Evolutionary conservation across 1,140 invertebrate genomes (phyloP).

Genomic region (Panonychus citri): DNA sequence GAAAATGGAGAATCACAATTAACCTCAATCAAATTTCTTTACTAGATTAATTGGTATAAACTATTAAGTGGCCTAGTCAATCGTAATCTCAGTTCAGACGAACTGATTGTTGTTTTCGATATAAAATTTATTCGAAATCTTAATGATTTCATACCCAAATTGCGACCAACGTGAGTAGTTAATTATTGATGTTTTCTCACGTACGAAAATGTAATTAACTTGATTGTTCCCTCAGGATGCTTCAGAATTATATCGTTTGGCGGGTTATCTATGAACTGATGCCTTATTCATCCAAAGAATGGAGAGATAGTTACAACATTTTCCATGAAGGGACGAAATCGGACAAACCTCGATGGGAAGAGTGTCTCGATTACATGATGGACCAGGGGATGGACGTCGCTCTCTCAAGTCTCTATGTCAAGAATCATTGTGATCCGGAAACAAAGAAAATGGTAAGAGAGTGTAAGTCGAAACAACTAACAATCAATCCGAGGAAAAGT

Average conservation of each 20-base stretch:
- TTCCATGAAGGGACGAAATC: conserved; percentile 40
- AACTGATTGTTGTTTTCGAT: neutral
- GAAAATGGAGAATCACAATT: too few relatives aligned
- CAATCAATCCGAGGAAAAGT: too few relatives aligned
- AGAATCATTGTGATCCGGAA: conserved; percentile 25
- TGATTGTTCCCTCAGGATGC: conserved; percentile 29
- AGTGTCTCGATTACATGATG: conserved; percentile 17
- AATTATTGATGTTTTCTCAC: neutral
- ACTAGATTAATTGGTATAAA: neutral
- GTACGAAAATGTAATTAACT: neutral
- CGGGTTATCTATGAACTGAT: conserved; percentile 42
- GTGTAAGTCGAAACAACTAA: conserved; percentile 7
- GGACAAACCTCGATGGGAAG: conserved; percentile 18
- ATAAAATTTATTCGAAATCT: neutral
- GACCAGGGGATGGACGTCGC: conserved; percentile 13
- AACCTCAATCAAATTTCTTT: too few relatives aligned
- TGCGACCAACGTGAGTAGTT: neutral
- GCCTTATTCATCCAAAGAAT: conserved; percentile 44
- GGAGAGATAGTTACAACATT: conserved; percentile 43
- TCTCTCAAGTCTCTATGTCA: conserved; percentile 26
- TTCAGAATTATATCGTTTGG: conserved; percentile 69
- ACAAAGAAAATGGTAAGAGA: conserved; percentile 22
- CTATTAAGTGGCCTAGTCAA: neutral
- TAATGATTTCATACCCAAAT: neutral
- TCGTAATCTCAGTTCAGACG: neutral